phyloP scores from a whole-genome alignment of 2,113 vertebrate species.

The Cnemophilus loriae region DNA sequence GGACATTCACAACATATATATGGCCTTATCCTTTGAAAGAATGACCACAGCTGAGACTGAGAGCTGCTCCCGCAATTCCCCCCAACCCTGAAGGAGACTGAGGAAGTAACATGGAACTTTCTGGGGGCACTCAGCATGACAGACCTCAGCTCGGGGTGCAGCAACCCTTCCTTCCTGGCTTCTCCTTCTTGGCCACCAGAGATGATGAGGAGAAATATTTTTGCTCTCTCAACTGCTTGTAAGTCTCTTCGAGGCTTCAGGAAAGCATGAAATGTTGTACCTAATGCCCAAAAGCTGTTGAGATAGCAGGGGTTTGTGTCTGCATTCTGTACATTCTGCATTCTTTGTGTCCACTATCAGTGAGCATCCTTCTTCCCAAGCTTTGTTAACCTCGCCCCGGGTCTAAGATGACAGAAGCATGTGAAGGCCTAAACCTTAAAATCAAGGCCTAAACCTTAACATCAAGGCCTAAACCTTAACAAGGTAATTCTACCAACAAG shows the following conservation, averaged over 20 bases:
- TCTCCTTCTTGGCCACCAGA: neutral
- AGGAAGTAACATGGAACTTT: neutral
- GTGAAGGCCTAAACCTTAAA: neutral
- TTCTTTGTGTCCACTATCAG: neutral
- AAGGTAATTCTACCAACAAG: neutral
- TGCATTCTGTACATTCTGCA: neutral
- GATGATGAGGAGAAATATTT: neutral
- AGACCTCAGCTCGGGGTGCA: neutral
- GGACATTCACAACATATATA: neutral
- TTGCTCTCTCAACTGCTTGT: neutral
- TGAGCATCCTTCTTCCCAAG: neutral
- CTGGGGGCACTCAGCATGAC: too few species aligned
- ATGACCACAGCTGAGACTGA: accelerated
- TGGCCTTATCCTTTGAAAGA: neutral
- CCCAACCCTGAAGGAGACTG: neutral
- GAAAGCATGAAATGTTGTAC: neutral
- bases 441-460: neutral
- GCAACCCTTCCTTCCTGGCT: neutral
- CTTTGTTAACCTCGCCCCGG: neutral
- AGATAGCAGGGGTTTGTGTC: neutral
- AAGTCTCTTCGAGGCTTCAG: neutral
- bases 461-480: neutral
- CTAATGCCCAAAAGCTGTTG: neutral
- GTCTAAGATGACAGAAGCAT: neutral
- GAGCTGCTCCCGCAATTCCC: neutral